These are phyloP conservation scores for Psammodynastes pulverulentus DNA, from an alignment of 2,113 vertebrate genomes.

Conservation along the genomic window DNA sequence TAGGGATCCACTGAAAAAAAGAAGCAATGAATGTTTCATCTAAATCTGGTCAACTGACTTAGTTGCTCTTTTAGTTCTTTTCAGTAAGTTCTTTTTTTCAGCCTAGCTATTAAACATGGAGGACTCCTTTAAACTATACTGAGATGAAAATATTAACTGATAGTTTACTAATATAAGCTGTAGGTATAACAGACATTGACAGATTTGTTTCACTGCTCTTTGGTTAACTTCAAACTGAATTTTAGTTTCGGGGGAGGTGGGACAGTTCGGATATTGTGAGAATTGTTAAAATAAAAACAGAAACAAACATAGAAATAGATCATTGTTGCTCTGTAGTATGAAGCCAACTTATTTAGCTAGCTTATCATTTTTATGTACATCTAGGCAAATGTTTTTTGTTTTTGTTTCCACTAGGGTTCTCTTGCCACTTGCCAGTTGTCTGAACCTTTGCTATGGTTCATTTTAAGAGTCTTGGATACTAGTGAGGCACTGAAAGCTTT, in stretches of 20 bases:
- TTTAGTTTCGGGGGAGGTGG: neutral
- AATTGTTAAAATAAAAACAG: neutral
- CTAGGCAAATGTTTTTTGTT: conserved; percentile 1
- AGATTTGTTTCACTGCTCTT: neutral
- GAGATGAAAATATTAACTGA: neutral
- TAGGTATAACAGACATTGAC: neutral
- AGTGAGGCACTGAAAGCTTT: conserved; percentile 97
- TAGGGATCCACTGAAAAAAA: neutral
- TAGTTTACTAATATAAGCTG: neutral
- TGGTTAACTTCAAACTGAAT: neutral
- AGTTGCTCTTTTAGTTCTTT: neutral
- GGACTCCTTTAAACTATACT: neutral
- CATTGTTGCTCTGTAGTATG: neutral
- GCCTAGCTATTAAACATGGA: neutral
- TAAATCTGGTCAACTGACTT: neutral
- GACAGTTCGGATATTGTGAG: neutral
- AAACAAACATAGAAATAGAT: neutral
- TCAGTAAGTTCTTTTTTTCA: neutral
- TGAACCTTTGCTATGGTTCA: conserved; percentile 96
- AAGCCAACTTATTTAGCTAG: neutral
- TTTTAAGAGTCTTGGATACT: conserved; percentile 94
- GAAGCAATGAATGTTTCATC: neutral
- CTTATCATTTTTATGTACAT: neutral
- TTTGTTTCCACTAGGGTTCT: conserved; percentile 79
- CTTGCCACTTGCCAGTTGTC: conserved; percentile 97